These are phyloP conservation scores for Asteroscopus sphinx DNA, from an alignment of 2,888 invertebrate genomes.

Conservation along the genomic window DNA sequence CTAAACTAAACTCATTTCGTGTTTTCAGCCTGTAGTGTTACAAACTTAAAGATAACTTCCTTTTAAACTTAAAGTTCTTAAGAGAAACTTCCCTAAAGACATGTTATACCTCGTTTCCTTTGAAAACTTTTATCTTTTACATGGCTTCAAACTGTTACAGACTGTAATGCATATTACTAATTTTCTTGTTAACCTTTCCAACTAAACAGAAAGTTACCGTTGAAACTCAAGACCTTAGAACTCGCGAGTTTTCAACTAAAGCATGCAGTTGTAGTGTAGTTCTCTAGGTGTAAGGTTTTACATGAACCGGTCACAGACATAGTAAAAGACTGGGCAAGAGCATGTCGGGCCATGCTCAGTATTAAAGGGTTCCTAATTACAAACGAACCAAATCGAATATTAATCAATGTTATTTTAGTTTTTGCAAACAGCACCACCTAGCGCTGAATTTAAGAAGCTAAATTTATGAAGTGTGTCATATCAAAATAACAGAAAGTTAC, in stretches of 20 bases:
- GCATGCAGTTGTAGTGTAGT: no score
- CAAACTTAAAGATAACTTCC: slow-evolving; percentile 1
- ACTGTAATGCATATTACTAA: slow-evolving; percentile 29
- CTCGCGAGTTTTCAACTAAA: slow-evolving; percentile 14
- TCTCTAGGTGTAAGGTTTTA: no score
- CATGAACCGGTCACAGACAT: no score
- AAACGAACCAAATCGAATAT: no score
- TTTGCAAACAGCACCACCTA: no score
- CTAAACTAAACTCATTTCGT: slow-evolving; percentile 3
- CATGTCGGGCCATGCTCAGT: no score
- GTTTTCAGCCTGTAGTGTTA: slow-evolving; percentile 3
- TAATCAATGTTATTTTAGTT: no score
- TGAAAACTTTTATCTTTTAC: slow-evolving; percentile 36
- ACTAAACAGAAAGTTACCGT: slow-evolving; percentile 17
- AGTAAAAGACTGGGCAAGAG: no score
- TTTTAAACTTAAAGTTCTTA: slow-evolving; percentile 9
- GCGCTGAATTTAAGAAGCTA: no score
- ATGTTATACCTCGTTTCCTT: slow-evolving; percentile 13
- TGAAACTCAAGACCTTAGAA: slow-evolving; percentile 20
- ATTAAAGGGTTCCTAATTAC: no score
- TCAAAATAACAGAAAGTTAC: no score
- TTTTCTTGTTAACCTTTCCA: slow-evolving; percentile 28
- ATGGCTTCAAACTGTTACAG: slow-evolving; percentile 8
- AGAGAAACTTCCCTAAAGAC: slow-evolving; percentile 22
- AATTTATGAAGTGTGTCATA: no score